These are phyloP conservation scores for Halictus ligatus DNA, from an alignment of 2,888 invertebrate genomes.

Conservation along the genomic window DNA sequence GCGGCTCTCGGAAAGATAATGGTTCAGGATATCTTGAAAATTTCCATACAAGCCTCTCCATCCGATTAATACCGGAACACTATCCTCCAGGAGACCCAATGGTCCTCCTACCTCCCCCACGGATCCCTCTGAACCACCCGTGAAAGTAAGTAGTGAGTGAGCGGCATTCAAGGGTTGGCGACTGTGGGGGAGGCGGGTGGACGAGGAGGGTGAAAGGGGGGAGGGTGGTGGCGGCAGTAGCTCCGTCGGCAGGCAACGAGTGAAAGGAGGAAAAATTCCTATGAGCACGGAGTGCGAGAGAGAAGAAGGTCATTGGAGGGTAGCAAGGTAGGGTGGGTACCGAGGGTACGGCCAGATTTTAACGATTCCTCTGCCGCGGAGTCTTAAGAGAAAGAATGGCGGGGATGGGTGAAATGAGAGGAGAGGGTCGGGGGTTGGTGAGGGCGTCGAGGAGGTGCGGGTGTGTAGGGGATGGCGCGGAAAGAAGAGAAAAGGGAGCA, in stretches of 20 bases:
- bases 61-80: constrained; percentile 77
- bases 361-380: constrained; percentile 85
- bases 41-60: constrained; percentile 61
- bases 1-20: not conserved
- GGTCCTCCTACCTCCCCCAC: constrained; percentile 64
- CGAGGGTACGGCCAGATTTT: constrained; percentile 84
- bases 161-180: constrained; percentile 82
- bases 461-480: constrained; percentile 70
- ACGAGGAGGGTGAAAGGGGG: constrained; percentile 78
- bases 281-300: constrained; percentile 43
- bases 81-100: constrained; percentile 61
- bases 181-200: constrained; percentile 83
- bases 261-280: constrained; percentile 49
- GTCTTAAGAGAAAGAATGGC: constrained; percentile 85
- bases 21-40: constrained; percentile 26
- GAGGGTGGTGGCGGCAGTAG: constrained; percentile 63
- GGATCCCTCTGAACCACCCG: constrained; percentile 61
- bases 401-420: constrained; percentile 82
- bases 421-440: constrained; percentile 74
- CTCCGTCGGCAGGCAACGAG: constrained; percentile 61
- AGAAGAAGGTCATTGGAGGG: constrained; percentile 64
- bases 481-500: constrained; percentile 73
- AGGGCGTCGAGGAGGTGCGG: constrained; percentile 70
- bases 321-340: constrained; percentile 73
- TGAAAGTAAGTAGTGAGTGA: constrained; percentile 82